Evolutionary conservation across 2,113 vertebrate genomes (phyloP).

Genomic region (Daboia siamensis): DNA sequence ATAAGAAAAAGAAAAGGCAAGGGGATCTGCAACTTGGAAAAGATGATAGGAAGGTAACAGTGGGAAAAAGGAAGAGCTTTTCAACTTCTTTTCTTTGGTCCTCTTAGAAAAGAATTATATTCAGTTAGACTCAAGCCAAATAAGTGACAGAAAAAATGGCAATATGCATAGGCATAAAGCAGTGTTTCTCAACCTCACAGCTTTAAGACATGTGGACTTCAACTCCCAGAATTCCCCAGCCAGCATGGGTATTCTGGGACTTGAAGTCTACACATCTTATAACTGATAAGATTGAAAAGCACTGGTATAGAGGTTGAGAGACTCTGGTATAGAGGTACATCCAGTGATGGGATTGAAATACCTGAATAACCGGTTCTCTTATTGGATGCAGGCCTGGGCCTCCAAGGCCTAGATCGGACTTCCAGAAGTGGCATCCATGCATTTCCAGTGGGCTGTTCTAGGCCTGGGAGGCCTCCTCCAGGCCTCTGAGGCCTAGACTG

Average conservation of each 20-base stretch:
- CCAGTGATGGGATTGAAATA: too few species aligned
- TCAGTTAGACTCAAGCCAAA: background rate
- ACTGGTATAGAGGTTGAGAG: background rate
- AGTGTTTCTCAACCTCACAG: background rate
- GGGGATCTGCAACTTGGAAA: background rate
- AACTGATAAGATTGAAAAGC: background rate
- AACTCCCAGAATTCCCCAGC: background rate
- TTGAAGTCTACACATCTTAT: background rate
- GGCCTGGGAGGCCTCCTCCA: too few species aligned
- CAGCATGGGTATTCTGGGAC: background rate
- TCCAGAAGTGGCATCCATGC: too few species aligned
- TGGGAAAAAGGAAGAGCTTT: background rate
- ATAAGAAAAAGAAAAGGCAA: background rate
- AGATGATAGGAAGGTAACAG: background rate
- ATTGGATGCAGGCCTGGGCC: too few species aligned
- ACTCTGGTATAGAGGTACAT: background rate
- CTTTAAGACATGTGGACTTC: background rate
- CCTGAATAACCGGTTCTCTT: too few species aligned
- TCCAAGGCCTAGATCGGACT: too few species aligned
- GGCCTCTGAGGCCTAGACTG: too few species aligned
- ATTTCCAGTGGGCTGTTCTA: too few species aligned
- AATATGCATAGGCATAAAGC: background rate
- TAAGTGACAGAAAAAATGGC: background rate
- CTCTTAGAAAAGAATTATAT: background rate
- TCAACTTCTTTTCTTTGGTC: background rate